phyloP scores from a whole-genome alignment of 2,888 invertebrate genomes.

The Tigriopus californicus region DNA sequence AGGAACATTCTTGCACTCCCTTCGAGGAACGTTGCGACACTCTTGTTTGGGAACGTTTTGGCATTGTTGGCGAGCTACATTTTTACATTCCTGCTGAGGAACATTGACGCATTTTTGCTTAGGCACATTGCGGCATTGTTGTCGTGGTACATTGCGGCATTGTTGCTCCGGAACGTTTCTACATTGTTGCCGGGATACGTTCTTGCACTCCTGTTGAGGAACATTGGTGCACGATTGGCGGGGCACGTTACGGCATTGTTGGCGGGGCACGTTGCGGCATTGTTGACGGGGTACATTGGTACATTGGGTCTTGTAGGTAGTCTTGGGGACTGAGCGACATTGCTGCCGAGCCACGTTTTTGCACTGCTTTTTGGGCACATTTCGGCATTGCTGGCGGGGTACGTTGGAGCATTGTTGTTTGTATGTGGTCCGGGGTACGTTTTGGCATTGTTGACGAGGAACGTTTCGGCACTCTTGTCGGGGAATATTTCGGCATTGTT shows the following conservation, averaged over 20 bases:
- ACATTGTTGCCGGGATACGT: slow-evolving; percentile 4
- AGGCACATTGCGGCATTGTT: slow-evolving; percentile 5
- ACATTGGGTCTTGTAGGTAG: not conserved
- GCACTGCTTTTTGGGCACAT: slow-evolving; percentile 1
- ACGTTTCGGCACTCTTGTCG: not conserved
- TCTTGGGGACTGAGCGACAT: not conserved
- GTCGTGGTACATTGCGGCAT: slow-evolving; percentile 5
- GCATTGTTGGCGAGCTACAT: slow-evolving; percentile 7
- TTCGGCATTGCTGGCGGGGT: slow-evolving; percentile 1
- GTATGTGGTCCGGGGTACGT: not conserved
- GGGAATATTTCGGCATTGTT: not conserved
- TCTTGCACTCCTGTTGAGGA: not conserved
- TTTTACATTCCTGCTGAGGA: slow-evolving; percentile 3
- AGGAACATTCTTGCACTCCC: slow-evolving; percentile 6
- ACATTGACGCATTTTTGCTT: slow-evolving; percentile 4
- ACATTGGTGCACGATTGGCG: not conserved
- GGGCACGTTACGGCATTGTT: not conserved
- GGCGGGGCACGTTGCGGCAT: slow-evolving; percentile 3
- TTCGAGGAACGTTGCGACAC: slow-evolving; percentile 6
- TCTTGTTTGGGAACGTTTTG: not conserved
- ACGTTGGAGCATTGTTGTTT: slow-evolving; percentile 1
- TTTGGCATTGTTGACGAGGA: slow-evolving; percentile 3
- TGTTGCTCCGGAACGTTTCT: slow-evolving; percentile 7
- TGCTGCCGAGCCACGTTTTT: slow-evolving; percentile 1
- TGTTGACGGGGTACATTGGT: slow-evolving; percentile 4